These are phyloP conservation scores for Microdon myrmicae DNA, from an alignment of 2,888 invertebrate species.

Conservation along the genomic window DNA sequence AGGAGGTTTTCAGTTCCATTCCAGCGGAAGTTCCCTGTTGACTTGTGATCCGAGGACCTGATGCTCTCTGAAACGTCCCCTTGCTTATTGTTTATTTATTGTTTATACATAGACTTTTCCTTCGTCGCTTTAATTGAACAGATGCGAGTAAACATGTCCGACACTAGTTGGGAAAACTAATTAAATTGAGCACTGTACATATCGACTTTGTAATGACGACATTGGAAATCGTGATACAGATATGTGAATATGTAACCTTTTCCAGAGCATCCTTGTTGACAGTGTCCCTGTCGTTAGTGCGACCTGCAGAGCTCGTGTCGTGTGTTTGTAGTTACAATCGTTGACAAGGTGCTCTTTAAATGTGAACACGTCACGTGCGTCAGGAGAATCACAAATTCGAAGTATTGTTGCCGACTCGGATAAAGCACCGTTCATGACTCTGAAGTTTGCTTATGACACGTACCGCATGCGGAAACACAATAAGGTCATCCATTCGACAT, in stretches of 20 bases:
- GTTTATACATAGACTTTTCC: constrained; percentile 12
- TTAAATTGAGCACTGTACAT: constrained; percentile 36
- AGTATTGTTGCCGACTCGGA: too few relatives aligned
- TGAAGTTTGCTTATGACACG: constrained; percentile 41
- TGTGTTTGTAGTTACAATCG: too few relatives aligned
- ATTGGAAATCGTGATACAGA: too few relatives aligned
- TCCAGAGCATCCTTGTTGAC: too few relatives aligned
- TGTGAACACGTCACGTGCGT: too few relatives aligned
- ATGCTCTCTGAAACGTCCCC: constrained; percentile 8
- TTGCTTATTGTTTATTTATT: too few relatives aligned
- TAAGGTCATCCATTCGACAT: constrained; percentile 45
- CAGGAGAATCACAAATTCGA: too few relatives aligned
- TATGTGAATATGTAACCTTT: too few relatives aligned
- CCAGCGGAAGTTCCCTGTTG: not conserved
- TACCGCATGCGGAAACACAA: constrained; percentile 37
- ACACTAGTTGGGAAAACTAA: constrained; percentile 39
- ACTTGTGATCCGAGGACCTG: constrained; percentile 18
- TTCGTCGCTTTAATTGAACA: constrained; percentile 20
- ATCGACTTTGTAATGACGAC: too few relatives aligned
- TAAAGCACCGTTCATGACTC: constrained; percentile 10
- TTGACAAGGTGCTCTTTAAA: too few relatives aligned
- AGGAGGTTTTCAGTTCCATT: constrained; percentile 4
- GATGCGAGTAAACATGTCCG: constrained; percentile 36
- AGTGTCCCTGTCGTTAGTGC: too few relatives aligned
- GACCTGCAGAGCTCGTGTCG: too few relatives aligned